Conservation (phyloP, 1,140 invertebrate genomes). For the Pseudomyrmex sp. region DNA sequence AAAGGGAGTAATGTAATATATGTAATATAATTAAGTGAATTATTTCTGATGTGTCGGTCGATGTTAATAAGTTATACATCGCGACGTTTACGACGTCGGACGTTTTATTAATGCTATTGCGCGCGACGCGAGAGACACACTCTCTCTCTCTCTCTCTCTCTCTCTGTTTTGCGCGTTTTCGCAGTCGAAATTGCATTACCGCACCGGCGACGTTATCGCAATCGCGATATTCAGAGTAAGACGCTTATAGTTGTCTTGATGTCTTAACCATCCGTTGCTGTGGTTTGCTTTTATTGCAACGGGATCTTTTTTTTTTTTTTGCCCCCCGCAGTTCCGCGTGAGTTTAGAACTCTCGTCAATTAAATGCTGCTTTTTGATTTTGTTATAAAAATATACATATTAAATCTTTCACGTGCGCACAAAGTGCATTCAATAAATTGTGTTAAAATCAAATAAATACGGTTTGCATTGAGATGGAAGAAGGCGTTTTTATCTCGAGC, state of each 20-base stretch:
- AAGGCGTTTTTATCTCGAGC: not conserved
- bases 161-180: conserved; percentile 8
- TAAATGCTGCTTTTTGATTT: too few relatives aligned
- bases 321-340: not conserved
- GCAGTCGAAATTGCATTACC: conserved; percentile 44
- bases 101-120: conserved; percentile 24
- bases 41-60: not conserved
- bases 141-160: too few relatives aligned
- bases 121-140: not conserved
- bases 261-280: conserved; percentile 27
- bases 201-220: conserved; percentile 35
- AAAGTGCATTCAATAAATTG: not conserved
- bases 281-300: conserved; percentile 21
- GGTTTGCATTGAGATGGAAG: too few relatives aligned
- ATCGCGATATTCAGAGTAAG: conserved; percentile 39
- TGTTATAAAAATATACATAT: too few relatives aligned
- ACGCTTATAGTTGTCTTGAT: conserved; percentile 32
- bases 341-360: too few relatives aligned
- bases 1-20: not conserved
- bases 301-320: not conserved
- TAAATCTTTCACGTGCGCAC: not conserved
- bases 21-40: not conserved
- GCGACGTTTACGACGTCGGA: conserved; percentile 23
- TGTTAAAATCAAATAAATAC: not conserved
- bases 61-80: conserved; percentile 32